Evolutionary conservation across 2,797 vertebrate genomes (phyloP), one percentile per base, ranked within the genome.

Genomic region (Ambastaia sidthimunki): DNA sequence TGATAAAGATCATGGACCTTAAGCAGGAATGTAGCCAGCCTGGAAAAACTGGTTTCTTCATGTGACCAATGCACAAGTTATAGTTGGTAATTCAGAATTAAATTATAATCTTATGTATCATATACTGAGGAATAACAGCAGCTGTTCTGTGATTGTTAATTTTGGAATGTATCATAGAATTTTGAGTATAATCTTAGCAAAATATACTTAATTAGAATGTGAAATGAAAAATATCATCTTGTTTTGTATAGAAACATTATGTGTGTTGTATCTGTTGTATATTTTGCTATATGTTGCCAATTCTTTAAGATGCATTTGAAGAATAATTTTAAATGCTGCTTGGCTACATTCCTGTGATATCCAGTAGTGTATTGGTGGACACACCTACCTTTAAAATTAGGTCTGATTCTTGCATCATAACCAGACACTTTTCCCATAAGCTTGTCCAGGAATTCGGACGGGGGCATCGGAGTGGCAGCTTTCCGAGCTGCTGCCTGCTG

Each of bases 381-480:
- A 28, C 69, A 83, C 93, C 89, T 96, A 99, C 98, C 97, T 99
- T 99, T 99, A 84, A 99, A 99, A 89, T 99, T 99, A 50, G 98
- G 98, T 87, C 98, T 94, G 92, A 99, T 99, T 91, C 98, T 95
- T 90, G 98, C 98, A 68, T 99, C 98, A 0, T 99, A 99, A 83
- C 98, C 98, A 41, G 98, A 99, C 55, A 98, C 98, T 87, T 98
- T 93, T 71, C 98, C 98, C 98, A 99, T 98, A 86, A 99, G 88
- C 82, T 99, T 99, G 90, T 99, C 98, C 95, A 99, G 90, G 92
- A 99, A 99, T 90, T 99, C 98, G 0, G 98, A 99, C 67, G 98
- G 97, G 60, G 98, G 97, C 96, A 99, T 98, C 6, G 96, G 96
- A 67, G 97, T 93, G 82, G 95, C 91, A 10, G 96, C 94, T 81